Percentiles rank a stretch among this genome's conserved stretches.
Evolutionary conservation across 2,113 vertebrate genomes (phyloP).

Genomic region (Meriones unguiculatus): DNA sequence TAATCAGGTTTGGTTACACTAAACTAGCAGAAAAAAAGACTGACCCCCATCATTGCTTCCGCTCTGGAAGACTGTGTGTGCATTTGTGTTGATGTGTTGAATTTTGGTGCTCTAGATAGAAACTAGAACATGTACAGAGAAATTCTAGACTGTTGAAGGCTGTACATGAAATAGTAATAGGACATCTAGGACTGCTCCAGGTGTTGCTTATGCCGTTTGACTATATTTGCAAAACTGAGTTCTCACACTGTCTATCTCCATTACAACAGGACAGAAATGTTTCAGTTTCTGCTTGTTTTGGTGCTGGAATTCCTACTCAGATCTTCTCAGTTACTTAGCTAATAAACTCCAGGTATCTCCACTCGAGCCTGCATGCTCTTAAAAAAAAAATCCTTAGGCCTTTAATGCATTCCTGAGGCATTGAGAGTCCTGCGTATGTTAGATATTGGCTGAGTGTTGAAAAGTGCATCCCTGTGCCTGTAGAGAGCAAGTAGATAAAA

Average conservation of each 20-base stretch:
- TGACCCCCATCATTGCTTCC: not conserved
- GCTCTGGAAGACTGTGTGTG: not conserved
- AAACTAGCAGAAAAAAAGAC: not conserved
- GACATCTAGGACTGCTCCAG: not conserved
- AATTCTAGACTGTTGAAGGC: not conserved
- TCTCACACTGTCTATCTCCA: not conserved
- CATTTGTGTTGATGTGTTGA: not conserved
- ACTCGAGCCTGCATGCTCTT: not conserved
- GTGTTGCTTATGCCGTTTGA: not conserved
- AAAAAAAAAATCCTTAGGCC: not conserved
- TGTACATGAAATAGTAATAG: not conserved
- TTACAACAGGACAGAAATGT: not conserved
- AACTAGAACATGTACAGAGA: not conserved
- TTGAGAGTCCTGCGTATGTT: not conserved
- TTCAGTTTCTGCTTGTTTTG: not conserved
- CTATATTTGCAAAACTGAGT: not conserved
- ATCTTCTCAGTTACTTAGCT: not conserved
- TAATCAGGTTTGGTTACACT: not conserved
- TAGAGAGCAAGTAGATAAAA: not conserved
- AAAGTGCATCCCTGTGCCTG: not conserved
- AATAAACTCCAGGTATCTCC: not conserved
- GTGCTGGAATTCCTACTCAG: not conserved
- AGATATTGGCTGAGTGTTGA: not conserved
- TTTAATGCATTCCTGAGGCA: not conserved
- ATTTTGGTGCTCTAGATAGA: not conserved